These are phyloP conservation scores for Corvus cornix DNA, from an alignment of 2,113 vertebrate genomes.

Conservation along the genomic window DNA sequence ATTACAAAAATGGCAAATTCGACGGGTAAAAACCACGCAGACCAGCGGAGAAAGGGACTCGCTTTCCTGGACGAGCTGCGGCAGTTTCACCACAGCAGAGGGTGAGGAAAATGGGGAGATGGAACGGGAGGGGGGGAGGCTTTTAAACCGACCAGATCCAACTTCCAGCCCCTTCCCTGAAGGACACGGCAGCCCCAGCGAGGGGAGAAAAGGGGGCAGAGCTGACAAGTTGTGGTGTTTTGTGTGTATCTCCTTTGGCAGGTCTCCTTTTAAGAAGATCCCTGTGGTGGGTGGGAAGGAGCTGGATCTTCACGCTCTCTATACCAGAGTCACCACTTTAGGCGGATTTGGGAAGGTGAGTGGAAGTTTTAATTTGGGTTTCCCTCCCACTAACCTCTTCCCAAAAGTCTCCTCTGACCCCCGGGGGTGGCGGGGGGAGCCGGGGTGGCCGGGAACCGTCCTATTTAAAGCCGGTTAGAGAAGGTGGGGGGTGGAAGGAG, in stretches of 20 bases:
- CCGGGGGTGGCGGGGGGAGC: conserved; percentile 68
- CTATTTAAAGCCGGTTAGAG: conserved; percentile 66
- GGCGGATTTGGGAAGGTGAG: conserved; percentile 99
- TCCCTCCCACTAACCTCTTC: conserved; percentile 77
- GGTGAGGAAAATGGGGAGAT: conserved; percentile 87
- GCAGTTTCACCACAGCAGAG: conserved; percentile 99
- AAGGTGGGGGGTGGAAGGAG: conserved; percentile 64
- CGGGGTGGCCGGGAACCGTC: conserved; percentile 49
- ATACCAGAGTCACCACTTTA: conserved; percentile 97
- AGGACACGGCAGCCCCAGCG: conserved; percentile 66
- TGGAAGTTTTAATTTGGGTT: conserved; percentile 83
- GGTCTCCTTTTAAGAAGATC: conserved; percentile 97
- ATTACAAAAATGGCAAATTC: conserved; percentile 91
- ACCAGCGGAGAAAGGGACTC: conserved; percentile 98
- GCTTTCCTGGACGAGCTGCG: conserved; percentile 99
- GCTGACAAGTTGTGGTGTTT: conserved; percentile 72
- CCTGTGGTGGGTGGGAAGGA: conserved; percentile 97
- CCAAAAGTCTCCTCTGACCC: conserved; percentile 75
- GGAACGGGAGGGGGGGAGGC: conserved; percentile 70
- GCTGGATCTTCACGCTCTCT: conserved; percentile 97
- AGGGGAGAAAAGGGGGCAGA: conserved; percentile 69
- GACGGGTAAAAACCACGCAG: conserved; percentile 96
- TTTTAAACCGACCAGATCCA: conserved; percentile 73
- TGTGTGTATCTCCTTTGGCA: conserved; percentile 75
- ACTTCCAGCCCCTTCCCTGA: conserved; percentile 78